Percentiles rank a stretch among this genome's conserved stretches.
These are phyloP conservation scores for Arvicanthis niloticus DNA, from an alignment of 2,113 vertebrate species.

Conservation along the genomic window DNA sequence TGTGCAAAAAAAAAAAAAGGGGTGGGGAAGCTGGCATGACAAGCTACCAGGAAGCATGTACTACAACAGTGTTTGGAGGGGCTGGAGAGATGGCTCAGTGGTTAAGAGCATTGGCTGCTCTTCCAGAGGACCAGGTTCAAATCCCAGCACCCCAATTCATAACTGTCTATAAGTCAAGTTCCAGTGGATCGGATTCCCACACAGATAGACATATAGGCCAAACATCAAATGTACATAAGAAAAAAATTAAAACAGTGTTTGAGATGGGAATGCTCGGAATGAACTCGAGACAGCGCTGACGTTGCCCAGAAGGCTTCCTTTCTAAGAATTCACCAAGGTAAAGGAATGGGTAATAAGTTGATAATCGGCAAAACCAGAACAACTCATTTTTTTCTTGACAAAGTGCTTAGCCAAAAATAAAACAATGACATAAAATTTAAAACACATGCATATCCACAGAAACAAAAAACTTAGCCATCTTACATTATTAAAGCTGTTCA, in stretches of 20 bases:
- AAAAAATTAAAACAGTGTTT: background rate
- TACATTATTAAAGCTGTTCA: constrained; percentile 39
- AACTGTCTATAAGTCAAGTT: no score
- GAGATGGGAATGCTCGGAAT: constrained; percentile 15
- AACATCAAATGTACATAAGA: no score
- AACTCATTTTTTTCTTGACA: constrained; percentile 13
- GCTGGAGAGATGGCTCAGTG: no score
- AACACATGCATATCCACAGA: background rate
- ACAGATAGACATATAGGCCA: no score
- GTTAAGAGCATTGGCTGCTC: no score
- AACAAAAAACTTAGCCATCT: background rate
- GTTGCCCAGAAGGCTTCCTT: constrained; percentile 21
- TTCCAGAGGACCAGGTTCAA: no score
- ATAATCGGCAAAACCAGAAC: constrained; percentile 35
- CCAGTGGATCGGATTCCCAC: no score
- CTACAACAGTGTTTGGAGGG: background rate
- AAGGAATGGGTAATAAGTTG: constrained; percentile 9
- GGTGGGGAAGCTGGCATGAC: background rate
- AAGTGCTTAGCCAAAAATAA: background rate
- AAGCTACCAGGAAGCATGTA: background rate
- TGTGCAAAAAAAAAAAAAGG: background rate
- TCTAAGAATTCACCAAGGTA: background rate
- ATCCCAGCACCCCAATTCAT: no score
- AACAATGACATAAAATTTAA: constrained; percentile 14
- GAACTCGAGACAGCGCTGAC: background rate